Conservation (phyloP, 2,113 vertebrate genomes). For the Lagopus muta region DNA sequence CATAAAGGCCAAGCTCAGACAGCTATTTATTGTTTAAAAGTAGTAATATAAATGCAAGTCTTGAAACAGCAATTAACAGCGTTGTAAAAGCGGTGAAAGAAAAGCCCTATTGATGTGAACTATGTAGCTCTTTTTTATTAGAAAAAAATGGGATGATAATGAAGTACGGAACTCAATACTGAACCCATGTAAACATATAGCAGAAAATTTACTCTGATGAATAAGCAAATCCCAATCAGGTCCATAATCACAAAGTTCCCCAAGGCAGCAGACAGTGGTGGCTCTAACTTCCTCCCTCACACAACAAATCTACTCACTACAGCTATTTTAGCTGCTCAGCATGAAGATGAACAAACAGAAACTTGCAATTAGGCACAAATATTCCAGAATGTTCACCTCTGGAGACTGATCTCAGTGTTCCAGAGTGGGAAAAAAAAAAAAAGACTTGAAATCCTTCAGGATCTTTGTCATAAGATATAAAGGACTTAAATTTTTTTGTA, state of each 20-base stretch:
- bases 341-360: background rate
- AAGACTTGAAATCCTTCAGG: background rate
- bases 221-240: background rate
- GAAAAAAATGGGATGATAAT: constrained; percentile 18
- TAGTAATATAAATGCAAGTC: background rate
- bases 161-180: background rate
- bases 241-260: background rate
- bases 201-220: background rate
- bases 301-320: background rate
- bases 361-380: background rate
- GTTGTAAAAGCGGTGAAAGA: background rate
- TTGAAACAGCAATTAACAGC: background rate
- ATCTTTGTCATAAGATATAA: background rate
- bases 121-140: background rate
- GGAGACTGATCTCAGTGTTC: background rate
- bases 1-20: background rate
- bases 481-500: background rate
- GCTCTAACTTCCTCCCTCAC: background rate
- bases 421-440: background rate
- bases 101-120: background rate
- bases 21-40: constrained; percentile 25
- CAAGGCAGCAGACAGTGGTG: background rate
- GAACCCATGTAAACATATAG: background rate
- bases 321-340: background rate
- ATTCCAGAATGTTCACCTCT: background rate